Evolutionary conservation across 2,888 invertebrate species (phyloP).

Genomic region (Steinernema hermaphroditum): DNA sequence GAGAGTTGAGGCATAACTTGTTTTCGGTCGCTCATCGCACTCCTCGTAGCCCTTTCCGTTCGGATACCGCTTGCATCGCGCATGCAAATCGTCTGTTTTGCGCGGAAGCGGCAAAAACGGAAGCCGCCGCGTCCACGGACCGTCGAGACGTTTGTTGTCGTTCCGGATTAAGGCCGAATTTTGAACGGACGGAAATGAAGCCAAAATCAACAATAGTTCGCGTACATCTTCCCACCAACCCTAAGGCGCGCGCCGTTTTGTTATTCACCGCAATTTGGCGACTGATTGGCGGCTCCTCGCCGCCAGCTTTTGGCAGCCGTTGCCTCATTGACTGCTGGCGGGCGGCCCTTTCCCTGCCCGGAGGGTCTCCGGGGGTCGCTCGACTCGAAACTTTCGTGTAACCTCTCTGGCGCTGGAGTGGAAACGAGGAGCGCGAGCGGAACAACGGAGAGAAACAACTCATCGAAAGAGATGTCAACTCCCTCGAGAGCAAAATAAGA

Average conservation of each 20-base stretch:
- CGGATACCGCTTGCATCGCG: not conserved
- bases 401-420: constrained; percentile 16
- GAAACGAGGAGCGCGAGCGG: constrained; percentile 27
- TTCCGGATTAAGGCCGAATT: constrained; percentile 4
- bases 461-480: constrained; percentile 26
- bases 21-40: not conserved
- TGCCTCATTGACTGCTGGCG: constrained; percentile 14
- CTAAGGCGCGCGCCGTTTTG: constrained; percentile 29
- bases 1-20: not conserved
- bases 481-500: constrained; percentile 29
- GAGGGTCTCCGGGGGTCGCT: constrained; percentile 28
- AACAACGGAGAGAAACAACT: constrained; percentile 29
- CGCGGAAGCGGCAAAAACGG: too few species aligned
- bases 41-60: not conserved
- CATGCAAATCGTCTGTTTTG: not conserved
- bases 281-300: constrained; percentile 25
- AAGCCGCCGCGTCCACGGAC: too few species aligned
- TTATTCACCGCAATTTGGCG: constrained; percentile 31
- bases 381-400: constrained; percentile 22
- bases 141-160: not conserved
- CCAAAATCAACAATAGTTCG: constrained; percentile 26
- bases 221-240: constrained; percentile 1
- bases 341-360: constrained; percentile 4
- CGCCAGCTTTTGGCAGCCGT: constrained; percentile 26
- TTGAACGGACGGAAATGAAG: constrained; percentile 22